Percentiles rank a stretch among this genome's conserved stretches.
Conservation (phyloP, 2,888 invertebrate species). For the Chelonus formosanus region DNA sequence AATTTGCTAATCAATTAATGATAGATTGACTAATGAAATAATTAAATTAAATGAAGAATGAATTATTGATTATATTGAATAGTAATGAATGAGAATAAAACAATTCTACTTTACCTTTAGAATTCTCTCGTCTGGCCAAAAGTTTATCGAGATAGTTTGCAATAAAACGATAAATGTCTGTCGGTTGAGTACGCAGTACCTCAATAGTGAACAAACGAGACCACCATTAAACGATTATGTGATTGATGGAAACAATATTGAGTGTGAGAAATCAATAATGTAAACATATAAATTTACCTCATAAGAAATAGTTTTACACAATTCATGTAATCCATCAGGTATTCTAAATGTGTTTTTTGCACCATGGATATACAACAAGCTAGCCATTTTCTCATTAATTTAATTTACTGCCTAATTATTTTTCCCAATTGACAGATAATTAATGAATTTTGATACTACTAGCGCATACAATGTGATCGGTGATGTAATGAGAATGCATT, state of each 20-base stretch:
- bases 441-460: too few relatives aligned
- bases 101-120: too few relatives aligned
- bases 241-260: conserved; percentile 3
- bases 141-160: conserved; percentile 75
- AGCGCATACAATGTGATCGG: too few relatives aligned
- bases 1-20: too few relatives aligned
- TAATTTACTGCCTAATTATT: neutral
- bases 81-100: too few relatives aligned
- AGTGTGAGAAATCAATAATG: conserved; percentile 19
- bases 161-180: conserved; percentile 73
- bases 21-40: neutral
- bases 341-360: conserved; percentile 67
- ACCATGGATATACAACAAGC: conserved; percentile 56
- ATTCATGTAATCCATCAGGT: conserved; percentile 75
- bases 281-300: conserved; percentile 66
- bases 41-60: conserved; percentile 1
- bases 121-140: conserved; percentile 50
- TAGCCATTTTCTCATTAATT: conserved; percentile 42
- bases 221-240: conserved; percentile 7
- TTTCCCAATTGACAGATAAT: too few relatives aligned
- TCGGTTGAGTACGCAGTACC: conserved; percentile 76
- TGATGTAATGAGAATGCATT: too few relatives aligned
- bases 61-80: neutral
- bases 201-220: conserved; percentile 48
- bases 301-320: conserved; percentile 77